These are phyloP conservation scores for Callosobruchus maculatus DNA, from an alignment of 2,888 invertebrate genomes.

Conservation along the genomic window DNA sequence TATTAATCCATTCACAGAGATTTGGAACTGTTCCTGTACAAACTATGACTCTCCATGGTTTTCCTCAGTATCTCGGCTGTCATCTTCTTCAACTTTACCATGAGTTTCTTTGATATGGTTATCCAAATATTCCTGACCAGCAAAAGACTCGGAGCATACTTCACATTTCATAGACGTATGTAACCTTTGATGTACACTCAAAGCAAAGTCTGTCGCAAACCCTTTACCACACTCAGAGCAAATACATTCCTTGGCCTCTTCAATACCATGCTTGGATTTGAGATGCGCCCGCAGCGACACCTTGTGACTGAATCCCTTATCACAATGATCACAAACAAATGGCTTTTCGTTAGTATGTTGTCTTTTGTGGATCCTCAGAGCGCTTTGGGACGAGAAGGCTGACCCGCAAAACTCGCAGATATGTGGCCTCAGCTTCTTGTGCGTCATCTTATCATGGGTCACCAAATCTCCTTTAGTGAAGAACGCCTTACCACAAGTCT, in stretches of 20 bases:
- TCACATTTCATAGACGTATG: slow-evolving; percentile 27
- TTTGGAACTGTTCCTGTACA: too few relatives aligned
- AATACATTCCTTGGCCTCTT: slow-evolving; percentile 27
- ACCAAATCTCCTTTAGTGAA: slow-evolving; percentile 28
- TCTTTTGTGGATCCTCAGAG: slow-evolving; percentile 30
- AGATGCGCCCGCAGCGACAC: slow-evolving; percentile 36
- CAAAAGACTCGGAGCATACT: slow-evolving; percentile 29
- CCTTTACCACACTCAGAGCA: slow-evolving; percentile 33
- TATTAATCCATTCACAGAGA: too few relatives aligned
- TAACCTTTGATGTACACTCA: slow-evolving; percentile 31
- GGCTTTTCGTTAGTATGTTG: slow-evolving; percentile 35
- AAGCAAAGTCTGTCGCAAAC: slow-evolving; percentile 30
- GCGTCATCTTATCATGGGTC: slow-evolving; percentile 30
- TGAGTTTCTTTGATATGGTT: slow-evolving; percentile 22
- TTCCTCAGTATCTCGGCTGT: background rate
- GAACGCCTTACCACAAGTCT: slow-evolving; percentile 32
- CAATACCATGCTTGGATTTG: slow-evolving; percentile 34
- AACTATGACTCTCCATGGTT: too few relatives aligned
- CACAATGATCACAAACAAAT: slow-evolving; percentile 28
- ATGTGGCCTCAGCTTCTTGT: slow-evolving; percentile 24
- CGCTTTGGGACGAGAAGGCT: slow-evolving; percentile 31
- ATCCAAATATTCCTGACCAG: slow-evolving; percentile 23
- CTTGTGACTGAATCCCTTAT: slow-evolving; percentile 32
- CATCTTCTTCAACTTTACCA: slow-evolving; percentile 5
- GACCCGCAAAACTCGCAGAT: slow-evolving; percentile 30